Evolutionary conservation across 2,797 vertebrate species (phyloP).

Genomic region (Protosalanx chinensis): DNA sequence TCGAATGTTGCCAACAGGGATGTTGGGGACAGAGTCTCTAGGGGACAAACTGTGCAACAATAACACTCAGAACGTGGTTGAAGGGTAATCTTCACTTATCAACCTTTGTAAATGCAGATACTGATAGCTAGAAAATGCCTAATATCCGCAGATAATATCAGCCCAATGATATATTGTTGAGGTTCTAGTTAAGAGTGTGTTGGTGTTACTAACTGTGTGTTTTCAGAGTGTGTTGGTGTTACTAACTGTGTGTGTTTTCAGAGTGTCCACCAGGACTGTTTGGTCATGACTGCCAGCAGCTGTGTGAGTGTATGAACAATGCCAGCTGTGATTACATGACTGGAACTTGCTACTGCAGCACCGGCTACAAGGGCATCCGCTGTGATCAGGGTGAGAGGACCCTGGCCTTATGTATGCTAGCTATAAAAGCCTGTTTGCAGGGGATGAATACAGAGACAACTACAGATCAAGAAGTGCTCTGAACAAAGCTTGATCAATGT

Average conservation of each 20-base stretch:
- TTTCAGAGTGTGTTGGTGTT: neutral
- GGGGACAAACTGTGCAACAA: too few relatives aligned
- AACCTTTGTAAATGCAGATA: too few relatives aligned
- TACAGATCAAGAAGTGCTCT: neutral
- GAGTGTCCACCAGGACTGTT: constrained; percentile 93
- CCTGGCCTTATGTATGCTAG: neutral
- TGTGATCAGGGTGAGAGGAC: constrained; percentile 88
- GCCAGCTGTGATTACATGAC: constrained; percentile 96
- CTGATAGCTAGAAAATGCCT: too few relatives aligned
- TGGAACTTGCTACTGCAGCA: constrained; percentile 94
- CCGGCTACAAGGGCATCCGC: constrained; percentile 94
- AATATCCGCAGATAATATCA: too few relatives aligned
- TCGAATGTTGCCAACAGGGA: neutral
- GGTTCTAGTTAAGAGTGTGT: neutral
- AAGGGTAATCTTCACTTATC: too few relatives aligned
- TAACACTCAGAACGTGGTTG: too few relatives aligned
- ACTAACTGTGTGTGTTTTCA: constrained; percentile 44
- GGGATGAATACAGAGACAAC: neutral
- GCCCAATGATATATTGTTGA: too few relatives aligned
- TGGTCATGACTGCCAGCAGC: constrained; percentile 93
- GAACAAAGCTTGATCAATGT: neutral
- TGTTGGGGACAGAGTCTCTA: too few relatives aligned
- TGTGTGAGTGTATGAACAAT: constrained; percentile 97
- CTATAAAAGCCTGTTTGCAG: neutral
- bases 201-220: neutral